Evolutionary conservation across 1,140 invertebrate genomes (phyloP).

Genomic region (Drosophila tani): DNA sequence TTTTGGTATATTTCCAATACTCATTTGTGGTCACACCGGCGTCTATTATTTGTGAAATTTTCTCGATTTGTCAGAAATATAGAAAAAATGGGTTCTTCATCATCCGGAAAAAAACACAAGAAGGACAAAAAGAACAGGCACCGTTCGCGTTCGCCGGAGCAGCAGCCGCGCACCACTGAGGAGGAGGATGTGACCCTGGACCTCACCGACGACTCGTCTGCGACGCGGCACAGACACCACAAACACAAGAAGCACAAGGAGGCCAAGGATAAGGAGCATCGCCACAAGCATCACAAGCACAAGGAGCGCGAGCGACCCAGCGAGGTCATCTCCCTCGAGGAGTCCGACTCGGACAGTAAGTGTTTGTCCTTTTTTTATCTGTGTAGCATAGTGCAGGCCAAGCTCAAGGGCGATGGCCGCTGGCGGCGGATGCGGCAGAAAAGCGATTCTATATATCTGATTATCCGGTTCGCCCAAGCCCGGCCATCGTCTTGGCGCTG

Average conservation of each 20-base stretch:
- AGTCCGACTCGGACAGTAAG: slow-evolving; percentile 78
- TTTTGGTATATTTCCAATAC: neutral
- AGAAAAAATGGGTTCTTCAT: slow-evolving; percentile 74
- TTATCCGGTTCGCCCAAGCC: slow-evolving; percentile 23
- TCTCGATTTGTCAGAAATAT: slow-evolving; percentile 6
- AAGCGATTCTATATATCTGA: slow-evolving; percentile 58
- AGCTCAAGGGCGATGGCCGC: slow-evolving; percentile 48
- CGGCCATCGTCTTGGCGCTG: slow-evolving; percentile 55
- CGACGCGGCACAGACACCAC: slow-evolving; percentile 65
- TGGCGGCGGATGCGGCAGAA: slow-evolving; percentile 34
- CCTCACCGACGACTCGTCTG: slow-evolving; percentile 60
- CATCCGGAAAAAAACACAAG: slow-evolving; percentile 84
- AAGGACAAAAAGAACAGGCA: slow-evolving; percentile 83
- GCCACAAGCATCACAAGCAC: slow-evolving; percentile 73
- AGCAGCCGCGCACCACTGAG: slow-evolving; percentile 34
- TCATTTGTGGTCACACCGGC: slow-evolving; percentile 36
- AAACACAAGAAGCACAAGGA: slow-evolving; percentile 63
- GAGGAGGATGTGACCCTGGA: slow-evolving; percentile 65
- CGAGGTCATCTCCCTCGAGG: slow-evolving; percentile 76
- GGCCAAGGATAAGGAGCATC: slow-evolving; percentile 57
- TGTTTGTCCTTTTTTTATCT: slow-evolving; percentile 19
- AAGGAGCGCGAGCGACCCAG: slow-evolving; percentile 63
- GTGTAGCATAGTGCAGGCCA: slow-evolving; percentile 52
- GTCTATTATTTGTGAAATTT: slow-evolving; percentile 41
- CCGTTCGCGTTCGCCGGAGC: slow-evolving; percentile 64